Base-by-base conservation (phyloP, 2,797 vertebrate genomes). In the Gobionotothen gibberifrons region DNA sequence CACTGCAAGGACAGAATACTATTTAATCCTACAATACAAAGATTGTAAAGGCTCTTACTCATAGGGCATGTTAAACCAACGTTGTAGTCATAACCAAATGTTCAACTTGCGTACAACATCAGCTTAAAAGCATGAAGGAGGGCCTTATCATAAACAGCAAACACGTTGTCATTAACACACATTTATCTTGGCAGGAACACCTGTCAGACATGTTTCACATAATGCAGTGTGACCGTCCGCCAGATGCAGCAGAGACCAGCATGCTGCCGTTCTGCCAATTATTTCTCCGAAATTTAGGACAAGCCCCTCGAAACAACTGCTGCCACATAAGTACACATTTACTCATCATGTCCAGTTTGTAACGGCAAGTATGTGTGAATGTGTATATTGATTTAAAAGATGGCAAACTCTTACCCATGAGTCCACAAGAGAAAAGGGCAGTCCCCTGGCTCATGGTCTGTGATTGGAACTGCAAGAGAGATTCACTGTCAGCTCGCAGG, bases 381-480 rank as follows among this genome's bases (percentile, higher is more conserved):
- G 17, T 53, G 54, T 47, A 29, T 21, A 43, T 19, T 17, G 7
- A 52, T 47, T 15, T 36, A 21, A 51, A 12, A 59, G 42, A 76
- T 39, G 15, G 16, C 22, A 49, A 52, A 63, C 54, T 93, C 97
- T 97, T 92, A 99, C 97, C 97, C 96, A 96, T 96, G 90, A 97
- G 89, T 95, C 96, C 97, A 84, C 96, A 96, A 81, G 97, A 96
- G 95, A 98, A 96, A 84, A 98, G 96, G 65, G 97, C 94, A 36
- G 96, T 94, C 89, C 97, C 97, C 92, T 96, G 97, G 95, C 95
- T 99, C 97, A 98, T 98, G 96, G 94, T 96, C 89, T 94, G 94
- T 84, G 95, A 93, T 94, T 95, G 93, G 82, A 93, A 94, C 97
- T 98, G 94, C 91, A 89, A 82, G 93, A 82, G 90, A 88, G 76